phyloP scores from a whole-genome alignment of 2,797 vertebrate genomes.

The Lagorchestes hirsutus region DNA sequence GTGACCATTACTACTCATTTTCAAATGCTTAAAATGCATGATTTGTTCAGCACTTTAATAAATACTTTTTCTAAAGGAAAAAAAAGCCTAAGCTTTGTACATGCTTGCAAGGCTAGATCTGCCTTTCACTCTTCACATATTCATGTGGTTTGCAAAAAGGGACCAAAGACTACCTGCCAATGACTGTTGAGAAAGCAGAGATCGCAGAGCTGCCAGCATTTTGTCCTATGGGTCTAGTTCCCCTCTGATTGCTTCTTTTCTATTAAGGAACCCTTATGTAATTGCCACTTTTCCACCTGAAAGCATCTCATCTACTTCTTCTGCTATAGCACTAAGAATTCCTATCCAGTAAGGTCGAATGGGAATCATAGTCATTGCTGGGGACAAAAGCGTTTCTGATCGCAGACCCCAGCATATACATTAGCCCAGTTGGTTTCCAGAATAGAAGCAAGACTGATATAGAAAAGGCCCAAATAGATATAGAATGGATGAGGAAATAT shows the following conservation, averaged over 20 bases:
- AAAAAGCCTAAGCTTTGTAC: neutral
- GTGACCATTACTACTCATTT: neutral
- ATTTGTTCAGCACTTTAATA: neutral
- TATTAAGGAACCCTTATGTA: accelerated
- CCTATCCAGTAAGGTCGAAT: neutral
- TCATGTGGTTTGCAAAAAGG: accelerated
- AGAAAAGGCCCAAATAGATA: neutral
- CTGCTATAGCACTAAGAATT: neutral
- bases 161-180: neutral
- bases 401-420: neutral
- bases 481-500: neutral
- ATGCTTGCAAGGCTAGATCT: neutral
- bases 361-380: neutral
- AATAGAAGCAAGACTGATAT: neutral
- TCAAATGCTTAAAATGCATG: neutral
- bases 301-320: neutral
- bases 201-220: neutral
- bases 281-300: neutral
- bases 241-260: neutral
- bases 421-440: accelerated
- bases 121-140: neutral
- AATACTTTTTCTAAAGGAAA: neutral
- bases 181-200: neutral
- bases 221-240: neutral
- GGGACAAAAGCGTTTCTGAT: conserved; percentile 14